Evolutionary conservation across 2,888 invertebrate genomes (phyloP), one percentile per base, ranked within the genome.

Genomic region (Notodonta ziczac): DNA sequence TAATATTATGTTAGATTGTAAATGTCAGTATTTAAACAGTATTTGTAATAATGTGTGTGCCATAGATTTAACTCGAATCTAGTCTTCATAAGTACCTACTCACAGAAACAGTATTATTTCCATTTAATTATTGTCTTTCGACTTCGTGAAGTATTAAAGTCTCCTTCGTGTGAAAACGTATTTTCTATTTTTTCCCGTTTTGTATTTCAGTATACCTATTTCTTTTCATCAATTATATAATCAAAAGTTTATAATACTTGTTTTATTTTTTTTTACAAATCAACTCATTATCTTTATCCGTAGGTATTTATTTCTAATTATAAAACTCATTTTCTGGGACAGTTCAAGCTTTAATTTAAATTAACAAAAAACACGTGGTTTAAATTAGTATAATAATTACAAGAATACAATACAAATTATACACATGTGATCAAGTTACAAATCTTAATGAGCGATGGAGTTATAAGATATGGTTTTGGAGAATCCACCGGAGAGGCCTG

Each of bases 401-500:
- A 69, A 68, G 70, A 57, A 72, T 63, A 65, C 63, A 65, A 68
- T 68, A 62, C 63, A 65, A 58, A 54, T 61, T 62, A 32, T 57
- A 32, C 35, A 39, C 56, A 54, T 48, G 32, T 60, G 63, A 65
- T 42, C 63, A 60, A 61, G 51, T 53, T 60, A 58, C 42, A 58
- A 56, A 53, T 63, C 54, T 74, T 69, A 76, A 48, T 65, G 72
- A 56, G 74, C 66, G 56, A 75, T 60, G 13, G 69, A 60, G 50
- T 76, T 74, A 62, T 72, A 74, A 51, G 74, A 65, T 53, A 74
- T 62, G 46, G 76, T 75, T 32, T 75, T 75, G 24, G 69, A 64
- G 52, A 62, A 63, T 6, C 72, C 65, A 56, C 66, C 61, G 14
- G 68, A 61, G 16, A 67, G 50, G 2, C 73, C 73, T 7, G 58